A percentile compares a stretch with the other conserved stretches of the same genome.
Conservation (phyloP, 2,797 vertebrate species). For the Yasuhikotakia modesta region DNA sequence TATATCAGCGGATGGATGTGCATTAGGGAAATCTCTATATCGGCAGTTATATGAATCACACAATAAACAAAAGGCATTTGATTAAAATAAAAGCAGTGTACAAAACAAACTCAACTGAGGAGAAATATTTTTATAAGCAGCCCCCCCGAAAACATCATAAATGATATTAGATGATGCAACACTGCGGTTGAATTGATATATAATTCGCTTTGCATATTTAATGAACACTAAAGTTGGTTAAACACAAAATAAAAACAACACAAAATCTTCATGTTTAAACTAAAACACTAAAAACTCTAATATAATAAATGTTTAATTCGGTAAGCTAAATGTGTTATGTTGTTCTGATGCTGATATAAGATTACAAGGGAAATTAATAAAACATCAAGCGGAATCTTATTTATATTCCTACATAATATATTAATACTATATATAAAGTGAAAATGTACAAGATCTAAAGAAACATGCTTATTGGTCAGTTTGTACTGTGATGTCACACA, state of each 20-base stretch:
- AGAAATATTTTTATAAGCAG: not conserved
- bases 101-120: not conserved
- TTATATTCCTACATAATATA: not conserved
- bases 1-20: not conserved
- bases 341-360: too few relatives aligned
- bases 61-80: slow-evolving; percentile 13
- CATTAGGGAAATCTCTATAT: not conserved
- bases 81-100: not conserved
- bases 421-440: not conserved
- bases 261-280: not conserved
- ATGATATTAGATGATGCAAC: not conserved
- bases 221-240: too few relatives aligned
- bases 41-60: not conserved
- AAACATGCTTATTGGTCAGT: not conserved
- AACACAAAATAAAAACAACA: too few relatives aligned
- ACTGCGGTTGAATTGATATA: not conserved
- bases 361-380: too few relatives aligned
- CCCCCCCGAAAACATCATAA: not conserved
- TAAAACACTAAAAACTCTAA: not conserved
- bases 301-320: too few relatives aligned
- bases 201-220: not conserved
- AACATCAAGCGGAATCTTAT: not conserved
- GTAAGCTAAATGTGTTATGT: too few relatives aligned
- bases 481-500: not conserved
- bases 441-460: not conserved